Evolutionary conservation across 2,888 invertebrate genomes (phyloP).

Genomic region (Steromphala cineraria): DNA sequence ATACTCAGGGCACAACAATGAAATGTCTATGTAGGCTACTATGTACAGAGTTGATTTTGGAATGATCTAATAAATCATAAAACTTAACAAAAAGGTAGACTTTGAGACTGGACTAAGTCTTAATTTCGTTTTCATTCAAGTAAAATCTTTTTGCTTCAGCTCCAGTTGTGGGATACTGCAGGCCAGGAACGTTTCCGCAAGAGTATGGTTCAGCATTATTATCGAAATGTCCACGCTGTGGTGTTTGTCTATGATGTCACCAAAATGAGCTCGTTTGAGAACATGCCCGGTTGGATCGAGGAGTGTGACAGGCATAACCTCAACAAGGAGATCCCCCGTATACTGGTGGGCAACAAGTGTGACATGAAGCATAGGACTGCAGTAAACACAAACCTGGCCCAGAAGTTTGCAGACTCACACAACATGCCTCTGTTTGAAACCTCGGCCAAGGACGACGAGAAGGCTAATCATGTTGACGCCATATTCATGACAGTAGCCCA

Average conservation of each 20-base stretch:
- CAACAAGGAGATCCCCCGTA: slow-evolving; percentile 81
- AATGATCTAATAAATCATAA: too few relatives aligned
- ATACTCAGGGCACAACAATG: too few relatives aligned
- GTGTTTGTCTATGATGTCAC: slow-evolving; percentile 89
- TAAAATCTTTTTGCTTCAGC: slow-evolving; percentile 77
- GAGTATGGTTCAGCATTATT: slow-evolving; percentile 89
- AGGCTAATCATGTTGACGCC: slow-evolving; percentile 86
- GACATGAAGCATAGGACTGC: slow-evolving; percentile 79
- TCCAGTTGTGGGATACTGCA: slow-evolving; percentile 87
- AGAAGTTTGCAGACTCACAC: slow-evolving; percentile 78
- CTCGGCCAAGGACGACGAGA: slow-evolving; percentile 85
- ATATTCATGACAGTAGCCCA: slow-evolving; percentile 89
- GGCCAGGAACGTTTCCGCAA: slow-evolving; percentile 88
- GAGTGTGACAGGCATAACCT: slow-evolving; percentile 84
- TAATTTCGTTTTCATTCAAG: too few relatives aligned
- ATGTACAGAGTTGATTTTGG: too few relatives aligned
- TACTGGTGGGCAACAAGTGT: slow-evolving; percentile 88
- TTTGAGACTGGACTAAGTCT: too few relatives aligned
- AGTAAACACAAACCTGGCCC: slow-evolving; percentile 84
- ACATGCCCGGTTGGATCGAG: slow-evolving; percentile 84
- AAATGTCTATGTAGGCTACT: too few relatives aligned
- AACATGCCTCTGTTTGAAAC: slow-evolving; percentile 89
- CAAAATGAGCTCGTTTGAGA: slow-evolving; percentile 81
- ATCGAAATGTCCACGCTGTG: slow-evolving; percentile 89
- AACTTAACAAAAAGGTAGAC: too few relatives aligned